phyloP scores from a whole-genome alignment of 2,797 vertebrate genomes.

The Myotis pilosus region DNA sequence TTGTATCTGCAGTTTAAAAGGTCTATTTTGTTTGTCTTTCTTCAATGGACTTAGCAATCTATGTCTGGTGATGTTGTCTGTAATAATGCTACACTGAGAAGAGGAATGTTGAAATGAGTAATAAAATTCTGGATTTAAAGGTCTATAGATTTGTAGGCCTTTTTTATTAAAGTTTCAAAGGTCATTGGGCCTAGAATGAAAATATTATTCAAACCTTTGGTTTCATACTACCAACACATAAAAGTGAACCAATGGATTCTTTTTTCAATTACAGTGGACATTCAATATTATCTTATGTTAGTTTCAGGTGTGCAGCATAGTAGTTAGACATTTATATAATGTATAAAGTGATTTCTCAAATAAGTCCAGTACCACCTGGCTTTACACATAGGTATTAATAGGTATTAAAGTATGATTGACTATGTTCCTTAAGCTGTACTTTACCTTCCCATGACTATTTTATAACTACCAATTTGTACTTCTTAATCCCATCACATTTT shows the following conservation, averaged over 20 bases:
- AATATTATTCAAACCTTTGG: neutral
- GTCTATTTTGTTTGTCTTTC: slow-evolving; percentile 7
- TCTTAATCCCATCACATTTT: neutral
- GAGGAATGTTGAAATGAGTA: slow-evolving; percentile 25
- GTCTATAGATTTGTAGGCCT: neutral
- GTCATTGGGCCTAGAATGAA: neutral
- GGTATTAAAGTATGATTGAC: neutral
- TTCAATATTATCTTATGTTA: neutral
- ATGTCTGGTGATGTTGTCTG: neutral
- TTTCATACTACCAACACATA: neutral
- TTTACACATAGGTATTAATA: neutral
- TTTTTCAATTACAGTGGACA: neutral
- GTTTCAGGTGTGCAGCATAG: neutral
- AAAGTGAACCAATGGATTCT: neutral
- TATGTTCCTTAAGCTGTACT: neutral
- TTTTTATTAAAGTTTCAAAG: neutral
- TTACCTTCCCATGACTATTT: neutral
- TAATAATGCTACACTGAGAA: neutral
- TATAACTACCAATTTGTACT: neutral
- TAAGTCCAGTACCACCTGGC: neutral
- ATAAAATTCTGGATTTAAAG: neutral
- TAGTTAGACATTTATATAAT: neutral
- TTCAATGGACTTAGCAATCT: neutral
- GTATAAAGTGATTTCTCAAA: neutral
- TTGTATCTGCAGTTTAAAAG: neutral